Percentiles rank a stretch among this genome's conserved stretches.
phyloP scores from a whole-genome alignment of 2,113 vertebrate genomes.

The Coregonus clupeaformis region DNA sequence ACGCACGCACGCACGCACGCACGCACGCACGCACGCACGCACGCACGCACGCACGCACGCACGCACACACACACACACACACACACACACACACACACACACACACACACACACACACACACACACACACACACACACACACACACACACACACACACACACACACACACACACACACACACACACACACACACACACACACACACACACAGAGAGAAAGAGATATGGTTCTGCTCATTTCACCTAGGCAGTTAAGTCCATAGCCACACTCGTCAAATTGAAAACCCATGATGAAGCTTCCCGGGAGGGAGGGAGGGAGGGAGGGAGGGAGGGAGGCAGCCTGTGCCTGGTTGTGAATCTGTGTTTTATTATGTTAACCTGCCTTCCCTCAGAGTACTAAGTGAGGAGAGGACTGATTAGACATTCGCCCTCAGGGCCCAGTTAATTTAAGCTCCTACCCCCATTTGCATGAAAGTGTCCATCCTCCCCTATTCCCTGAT shows the following conservation, averaged over 20 bases:
- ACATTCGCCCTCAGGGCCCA: conserved; percentile 48
- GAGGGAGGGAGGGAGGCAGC: conserved; percentile 1
- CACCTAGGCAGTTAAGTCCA: conserved; percentile 46
- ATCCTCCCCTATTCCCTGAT: conserved; percentile 28
- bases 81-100: too few species aligned
- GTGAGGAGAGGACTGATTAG: conserved; percentile 57
- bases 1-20: too few species aligned
- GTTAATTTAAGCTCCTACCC: conserved; percentile 61
- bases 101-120: too few species aligned
- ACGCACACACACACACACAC: too few species aligned
- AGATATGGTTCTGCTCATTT: conserved; percentile 24
- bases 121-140: too few species aligned
- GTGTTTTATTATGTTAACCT: conserved; percentile 62
- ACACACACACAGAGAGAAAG: neutral
- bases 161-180: too few species aligned
- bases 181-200: neutral
- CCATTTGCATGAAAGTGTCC: conserved; percentile 65
- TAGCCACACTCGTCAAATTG: conserved; percentile 42
- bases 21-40: too few species aligned
- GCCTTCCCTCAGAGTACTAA: conserved; percentile 46
- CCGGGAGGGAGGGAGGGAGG: conserved; percentile 3
- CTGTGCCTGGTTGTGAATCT: conserved; percentile 3
- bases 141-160: too few species aligned
- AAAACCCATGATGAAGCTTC: conserved; percentile 40
- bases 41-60: too few species aligned